Evolutionary conservation across 1,140 invertebrate genomes (phyloP), one percentile per base, ranked within the genome.

Genomic region (Cryptotermes secundus): DNA sequence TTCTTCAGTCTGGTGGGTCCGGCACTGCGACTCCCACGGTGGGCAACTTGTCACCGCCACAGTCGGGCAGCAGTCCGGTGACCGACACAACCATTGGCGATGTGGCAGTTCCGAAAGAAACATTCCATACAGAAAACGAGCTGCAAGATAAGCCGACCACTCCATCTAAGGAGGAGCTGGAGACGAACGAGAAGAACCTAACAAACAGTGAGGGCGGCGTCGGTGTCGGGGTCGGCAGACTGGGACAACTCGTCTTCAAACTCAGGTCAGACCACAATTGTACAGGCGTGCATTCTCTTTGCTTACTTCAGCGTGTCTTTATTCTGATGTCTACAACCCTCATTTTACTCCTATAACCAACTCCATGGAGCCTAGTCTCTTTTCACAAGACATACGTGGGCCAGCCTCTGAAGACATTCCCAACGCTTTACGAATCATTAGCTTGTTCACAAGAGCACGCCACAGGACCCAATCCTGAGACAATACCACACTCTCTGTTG

Each of bases 221-320:
- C 53, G 91, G 91, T 45, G 92, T 89, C 83, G 92, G 91, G 83
- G 88, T 91, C 53, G 91, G 91, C 53, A 92, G 93, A 86, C 92
- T 98, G 80, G 97, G 97, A 1, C 95, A 96, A 83, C 90, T 99
- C 85, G 93, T 97, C 85, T 99, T 97, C 88, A 96, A 96, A 88
- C 88, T 97, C 65, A 94, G 95, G 90, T 94, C 86, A 90, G 88
- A 53, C 12, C 38, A 38, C 12, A 4, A 38, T 38, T 31, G 24
- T 26, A 26, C 59, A n/a, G n/a, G 26, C 19, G 53, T 59, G 3
- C 19, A 3, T 4, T 65, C 53, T 26, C 7, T 7, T 22, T 22
- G 14, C 4, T 35, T 79, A 79, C n/a, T 35, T 79, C n/a, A 35
- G 14, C 14, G 3, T 31, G 79, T 35, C 14, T 14, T 79, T 79